Percentiles rank a stretch among this genome's conserved stretches.
These are phyloP conservation scores for Ctena decussata DNA, from an alignment of 2,888 invertebrate genomes.

Conservation along the genomic window DNA sequence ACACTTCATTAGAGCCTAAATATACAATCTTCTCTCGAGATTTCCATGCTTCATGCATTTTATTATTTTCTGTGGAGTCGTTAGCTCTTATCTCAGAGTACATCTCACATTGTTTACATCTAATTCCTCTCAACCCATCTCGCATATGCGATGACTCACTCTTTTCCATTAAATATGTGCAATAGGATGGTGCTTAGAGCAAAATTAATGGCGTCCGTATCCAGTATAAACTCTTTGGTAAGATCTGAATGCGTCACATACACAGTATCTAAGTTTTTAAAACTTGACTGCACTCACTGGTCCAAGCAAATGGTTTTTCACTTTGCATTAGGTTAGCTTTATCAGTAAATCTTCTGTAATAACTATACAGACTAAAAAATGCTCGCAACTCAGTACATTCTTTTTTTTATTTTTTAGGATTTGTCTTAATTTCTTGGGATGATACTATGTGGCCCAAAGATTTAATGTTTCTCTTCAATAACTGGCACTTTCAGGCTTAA, in stretches of 20 bases:
- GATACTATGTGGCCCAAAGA: too few relatives aligned
- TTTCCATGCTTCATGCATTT: background rate
- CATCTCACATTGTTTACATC: too few relatives aligned
- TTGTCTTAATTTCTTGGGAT: conserved; percentile 26
- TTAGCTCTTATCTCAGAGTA: too few relatives aligned
- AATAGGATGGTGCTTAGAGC: conserved; percentile 35
- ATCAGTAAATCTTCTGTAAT: background rate
- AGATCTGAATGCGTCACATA: conserved; percentile 22
- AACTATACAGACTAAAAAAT: background rate
- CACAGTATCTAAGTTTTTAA: conserved; percentile 1
- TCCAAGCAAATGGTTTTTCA: conserved; percentile 34
- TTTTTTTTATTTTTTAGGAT: conserved; percentile 29
- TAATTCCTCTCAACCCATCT: conserved; percentile 47
- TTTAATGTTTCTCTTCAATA: too few relatives aligned
- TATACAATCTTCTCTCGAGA: background rate
- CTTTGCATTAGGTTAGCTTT: background rate
- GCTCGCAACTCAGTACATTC: background rate
- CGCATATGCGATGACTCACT: conserved; percentile 35
- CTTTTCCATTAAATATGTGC: conserved; percentile 17
- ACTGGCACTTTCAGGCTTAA: conserved; percentile 18
- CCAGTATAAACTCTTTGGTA: conserved; percentile 29
- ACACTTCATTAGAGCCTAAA: too few relatives aligned
- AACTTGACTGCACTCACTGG: conserved; percentile 25
- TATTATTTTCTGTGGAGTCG: too few relatives aligned
- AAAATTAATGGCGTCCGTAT: conserved; percentile 42